Evolutionary conservation across 2,797 vertebrate species (phyloP), one percentile per base, ranked within the genome.

Genomic region (Lacerta agilis): DNA sequence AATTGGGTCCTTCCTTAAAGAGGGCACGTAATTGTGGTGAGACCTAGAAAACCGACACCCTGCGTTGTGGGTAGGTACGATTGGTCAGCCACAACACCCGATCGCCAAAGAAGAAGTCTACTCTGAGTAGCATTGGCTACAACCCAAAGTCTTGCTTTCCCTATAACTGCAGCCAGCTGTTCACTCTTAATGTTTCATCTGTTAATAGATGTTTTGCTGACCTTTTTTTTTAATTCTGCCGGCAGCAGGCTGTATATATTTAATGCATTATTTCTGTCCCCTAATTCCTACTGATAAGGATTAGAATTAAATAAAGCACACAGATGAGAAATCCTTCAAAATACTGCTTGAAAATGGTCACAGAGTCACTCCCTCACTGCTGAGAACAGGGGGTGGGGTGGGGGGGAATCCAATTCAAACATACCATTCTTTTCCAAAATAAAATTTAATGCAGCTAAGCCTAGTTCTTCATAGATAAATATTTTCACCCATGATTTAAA

Each of bases 251-350:
- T 90, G 67, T 27, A 36, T 17, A 41, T 81, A 17, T 38, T 55
- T 86, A 86, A 79, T 64, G n/a, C 85, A 76, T 9, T 66, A 69
- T 9, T 66, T 71, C 82, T 71, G 86, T 87, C 85, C 73, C 90
- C 41, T 71, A 72, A 89, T 92, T 94, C 91, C 77, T 93, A 87
- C 36, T 66, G 69, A 90, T 71, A 86, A 67, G 72, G 82, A 92
- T 94, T 93, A 93, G 23, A 90, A 87, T 92, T 87, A 92, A 94
- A 90, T 87, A 80, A 61, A 91, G 71, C 78, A 8, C 23, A 95
- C 64, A 91, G 10, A 49, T 84, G 87, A 80, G 72, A 86, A 58
- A 92, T 90, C 86, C 85, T 91, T 86, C 41, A 92, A 94, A 83
- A 94, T 0, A 0, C 45, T 83, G 45, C 86, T 27, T 64, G 49